Evolutionary conservation across 2,113 vertebrate genomes (phyloP).

Genomic region (Ascaphus truei): DNA sequence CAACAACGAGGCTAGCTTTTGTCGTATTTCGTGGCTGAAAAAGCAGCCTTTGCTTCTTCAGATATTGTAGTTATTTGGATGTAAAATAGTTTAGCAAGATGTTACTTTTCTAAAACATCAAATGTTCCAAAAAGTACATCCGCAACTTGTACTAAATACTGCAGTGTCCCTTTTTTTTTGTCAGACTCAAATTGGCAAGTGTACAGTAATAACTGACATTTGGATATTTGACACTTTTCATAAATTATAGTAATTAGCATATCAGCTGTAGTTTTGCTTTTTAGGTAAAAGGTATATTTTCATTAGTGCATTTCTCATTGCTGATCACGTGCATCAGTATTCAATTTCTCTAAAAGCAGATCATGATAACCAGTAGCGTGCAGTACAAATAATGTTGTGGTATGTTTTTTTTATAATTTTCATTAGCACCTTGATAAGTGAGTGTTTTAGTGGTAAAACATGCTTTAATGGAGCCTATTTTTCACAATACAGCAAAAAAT

Average conservation of each 20-base stretch:
- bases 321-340: conserved; percentile 69
- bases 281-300: conserved; percentile 77
- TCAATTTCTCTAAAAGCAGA: conserved; percentile 74
- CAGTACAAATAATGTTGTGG: conserved; percentile 76
- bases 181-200: conserved; percentile 75
- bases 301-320: conserved; percentile 76
- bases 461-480: conserved; percentile 72
- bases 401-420: conserved; percentile 70
- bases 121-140: conserved; percentile 91
- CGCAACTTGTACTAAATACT: conserved; percentile 84
- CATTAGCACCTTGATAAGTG: conserved; percentile 82
- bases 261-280: conserved; percentile 77
- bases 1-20: conserved; percentile 97
- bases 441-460: conserved; percentile 78
- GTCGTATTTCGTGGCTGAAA: conserved; percentile 99
- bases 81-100: conserved; percentile 97
- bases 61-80: conserved; percentile 99
- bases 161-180: conserved; percentile 96
- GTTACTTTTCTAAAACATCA: conserved; percentile 99
- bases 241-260: conserved; percentile 75
- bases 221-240: conserved; percentile 81
- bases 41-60: conserved; percentile 98
- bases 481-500: conserved; percentile 44
- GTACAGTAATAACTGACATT: conserved; percentile 77
- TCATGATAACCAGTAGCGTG: conserved; percentile 76